These are phyloP conservation scores for Chloromyia formosa DNA, from an alignment of 2,888 invertebrate genomes.

Conservation along the genomic window DNA sequence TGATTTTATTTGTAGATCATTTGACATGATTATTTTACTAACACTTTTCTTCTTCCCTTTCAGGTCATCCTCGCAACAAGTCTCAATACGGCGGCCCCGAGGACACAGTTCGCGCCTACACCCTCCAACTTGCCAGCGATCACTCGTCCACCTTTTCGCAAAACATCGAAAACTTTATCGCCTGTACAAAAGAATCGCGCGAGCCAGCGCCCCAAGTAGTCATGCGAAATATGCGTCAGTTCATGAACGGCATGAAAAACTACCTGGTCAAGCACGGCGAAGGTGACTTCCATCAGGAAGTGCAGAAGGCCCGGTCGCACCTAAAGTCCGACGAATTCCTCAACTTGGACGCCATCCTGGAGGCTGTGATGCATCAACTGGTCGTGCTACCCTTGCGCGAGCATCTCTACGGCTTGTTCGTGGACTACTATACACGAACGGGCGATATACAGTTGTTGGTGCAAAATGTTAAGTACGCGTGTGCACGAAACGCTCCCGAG, in stretches of 20 bases:
- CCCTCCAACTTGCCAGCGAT: slow-evolving; percentile 82
- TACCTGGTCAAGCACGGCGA: slow-evolving; percentile 96
- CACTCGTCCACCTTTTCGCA: slow-evolving; percentile 90
- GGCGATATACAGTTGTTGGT: slow-evolving; percentile 77
- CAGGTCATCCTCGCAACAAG: slow-evolving; percentile 78
- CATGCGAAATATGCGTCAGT: slow-evolving; percentile 92
- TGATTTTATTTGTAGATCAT: too few relatives aligned
- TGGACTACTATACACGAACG: slow-evolving; percentile 84
- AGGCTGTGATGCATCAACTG: slow-evolving; percentile 91
- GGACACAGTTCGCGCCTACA: slow-evolving; percentile 79
- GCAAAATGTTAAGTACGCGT: slow-evolving; percentile 63
- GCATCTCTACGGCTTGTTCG: slow-evolving; percentile 83
- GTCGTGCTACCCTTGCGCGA: slow-evolving; percentile 87
- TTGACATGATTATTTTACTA: not conserved
- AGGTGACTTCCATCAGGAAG: slow-evolving; percentile 88
- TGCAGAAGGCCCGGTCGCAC: slow-evolving; percentile 72
- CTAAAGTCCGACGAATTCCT: slow-evolving; percentile 90
- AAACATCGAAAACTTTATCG: slow-evolving; percentile 92
- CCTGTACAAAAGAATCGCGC: slow-evolving; percentile 89
- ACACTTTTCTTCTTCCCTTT: slow-evolving; percentile 50
- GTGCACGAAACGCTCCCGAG: slow-evolving; percentile 58
- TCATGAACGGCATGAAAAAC: slow-evolving; percentile 99
- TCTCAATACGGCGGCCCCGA: slow-evolving; percentile 71
- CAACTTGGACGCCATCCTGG: slow-evolving; percentile 94
- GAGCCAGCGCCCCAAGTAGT: slow-evolving; percentile 88